Evolutionary conservation across 2,888 invertebrate species (phyloP).

Genomic region (Neelides folsomi): DNA sequence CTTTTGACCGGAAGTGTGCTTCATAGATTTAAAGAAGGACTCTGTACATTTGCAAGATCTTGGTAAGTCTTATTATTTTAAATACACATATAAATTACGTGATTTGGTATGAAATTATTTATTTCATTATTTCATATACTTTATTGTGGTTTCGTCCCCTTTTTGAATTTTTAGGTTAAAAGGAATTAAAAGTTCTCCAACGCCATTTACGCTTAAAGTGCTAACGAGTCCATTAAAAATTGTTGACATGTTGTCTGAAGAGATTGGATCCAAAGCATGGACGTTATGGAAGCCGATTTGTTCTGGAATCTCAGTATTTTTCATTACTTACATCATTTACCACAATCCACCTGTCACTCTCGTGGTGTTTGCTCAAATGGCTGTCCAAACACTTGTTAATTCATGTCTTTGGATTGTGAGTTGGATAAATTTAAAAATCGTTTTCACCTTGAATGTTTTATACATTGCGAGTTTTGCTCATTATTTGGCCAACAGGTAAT

Average conservation of each 20-base stretch:
- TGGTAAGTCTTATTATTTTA: constrained; percentile 8
- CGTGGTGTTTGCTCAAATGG: constrained; percentile 47
- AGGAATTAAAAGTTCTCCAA: constrained; percentile 16
- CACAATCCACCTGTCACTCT: constrained; percentile 56
- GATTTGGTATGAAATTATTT: too few species aligned
- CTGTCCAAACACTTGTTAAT: constrained; percentile 9
- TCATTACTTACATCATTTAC: constrained; percentile 51
- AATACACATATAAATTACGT: too few species aligned
- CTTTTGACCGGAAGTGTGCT: constrained; percentile 88
- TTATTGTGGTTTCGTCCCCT: too few species aligned
- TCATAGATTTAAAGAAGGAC: constrained; percentile 79
- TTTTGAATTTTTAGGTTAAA: constrained; percentile 14
- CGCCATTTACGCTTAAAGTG: constrained; percentile 33
- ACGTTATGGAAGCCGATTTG: constrained; percentile 52
- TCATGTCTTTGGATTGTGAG: constrained; percentile 13
- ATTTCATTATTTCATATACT: too few species aligned
- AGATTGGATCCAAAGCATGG: constrained; percentile 55
- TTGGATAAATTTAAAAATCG: constrained; percentile 22
- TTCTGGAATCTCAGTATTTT: constrained; percentile 38
- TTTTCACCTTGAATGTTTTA: constrained; percentile 19
- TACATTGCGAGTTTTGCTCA: constrained; percentile 16
- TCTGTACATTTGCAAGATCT: constrained; percentile 15
- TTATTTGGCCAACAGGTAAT: constrained; percentile 7
- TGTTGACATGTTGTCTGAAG: constrained; percentile 59
- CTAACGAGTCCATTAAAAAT: constrained; percentile 59